These are phyloP conservation scores for Crotalus viridis DNA, from an alignment of 2,113 vertebrate genomes.

Conservation along the genomic window DNA sequence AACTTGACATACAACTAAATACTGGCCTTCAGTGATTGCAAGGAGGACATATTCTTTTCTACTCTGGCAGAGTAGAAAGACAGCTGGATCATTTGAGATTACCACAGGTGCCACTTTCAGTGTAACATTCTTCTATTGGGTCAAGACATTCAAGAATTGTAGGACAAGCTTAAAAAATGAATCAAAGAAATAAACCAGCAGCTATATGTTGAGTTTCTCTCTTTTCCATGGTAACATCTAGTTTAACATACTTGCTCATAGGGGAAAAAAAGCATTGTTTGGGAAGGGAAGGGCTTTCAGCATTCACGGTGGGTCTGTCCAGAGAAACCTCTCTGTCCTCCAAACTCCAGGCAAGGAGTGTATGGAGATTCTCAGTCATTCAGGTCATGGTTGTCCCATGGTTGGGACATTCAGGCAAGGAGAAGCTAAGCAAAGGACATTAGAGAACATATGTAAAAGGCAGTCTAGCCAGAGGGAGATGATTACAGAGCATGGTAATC, in stretches of 20 bases:
- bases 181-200: not conserved
- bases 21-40: constrained; percentile 7
- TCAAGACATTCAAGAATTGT: not conserved
- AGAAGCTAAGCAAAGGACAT: not conserved
- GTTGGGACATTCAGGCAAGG: not conserved
- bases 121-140: not conserved
- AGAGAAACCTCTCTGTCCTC: not conserved
- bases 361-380: too few species aligned
- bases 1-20: not conserved
- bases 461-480: not conserved
- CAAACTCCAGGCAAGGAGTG: not conserved
- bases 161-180: not conserved
- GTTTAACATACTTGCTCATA: not conserved
- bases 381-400: too few species aligned
- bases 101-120: not conserved
- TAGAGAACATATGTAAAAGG: not conserved
- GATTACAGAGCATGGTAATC: not conserved
- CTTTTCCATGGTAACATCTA: not conserved
- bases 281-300: not conserved
- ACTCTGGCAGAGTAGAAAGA: not conserved
- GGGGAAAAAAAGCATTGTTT: not conserved
- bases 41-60: not conserved
- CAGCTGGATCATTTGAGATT: not conserved
- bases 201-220: not conserved
- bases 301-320: not conserved